A percentile compares a stretch with the other conserved stretches of the same genome.
These are phyloP conservation scores for Xanthorhoe spadicearia DNA, from an alignment of 2,888 invertebrate species.

Conservation along the genomic window DNA sequence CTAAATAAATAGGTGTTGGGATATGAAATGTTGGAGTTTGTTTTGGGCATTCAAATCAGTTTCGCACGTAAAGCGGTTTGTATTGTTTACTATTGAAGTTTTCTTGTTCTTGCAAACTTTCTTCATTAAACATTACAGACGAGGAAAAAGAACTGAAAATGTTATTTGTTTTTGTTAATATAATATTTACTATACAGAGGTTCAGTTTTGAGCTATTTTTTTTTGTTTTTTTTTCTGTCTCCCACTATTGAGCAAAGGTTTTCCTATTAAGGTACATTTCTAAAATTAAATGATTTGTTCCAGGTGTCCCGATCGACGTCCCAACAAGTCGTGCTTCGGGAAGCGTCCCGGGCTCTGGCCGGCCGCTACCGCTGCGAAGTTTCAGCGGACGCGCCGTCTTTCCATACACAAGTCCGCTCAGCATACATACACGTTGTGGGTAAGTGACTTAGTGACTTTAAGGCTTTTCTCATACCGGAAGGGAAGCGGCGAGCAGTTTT, in stretches of 20 bases:
- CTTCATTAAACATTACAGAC: too few species aligned
- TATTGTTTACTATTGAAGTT: background rate
- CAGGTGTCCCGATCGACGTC: constrained; percentile 87
- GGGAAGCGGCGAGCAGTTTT: too few species aligned
- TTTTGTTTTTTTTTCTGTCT: too few species aligned
- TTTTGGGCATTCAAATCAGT: background rate
- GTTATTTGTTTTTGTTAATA: too few species aligned
- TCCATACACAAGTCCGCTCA: constrained; percentile 87
- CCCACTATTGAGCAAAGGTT: too few species aligned
- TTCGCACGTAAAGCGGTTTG: background rate
- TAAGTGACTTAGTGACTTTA: constrained; percentile 76
- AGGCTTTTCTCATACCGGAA: too few species aligned
- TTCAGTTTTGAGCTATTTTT: too few species aligned
- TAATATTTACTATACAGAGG: too few species aligned
- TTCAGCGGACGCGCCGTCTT: constrained; percentile 89
- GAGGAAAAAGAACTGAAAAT: too few species aligned
- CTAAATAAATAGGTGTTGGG: too few species aligned
- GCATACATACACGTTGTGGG: constrained; percentile 90
- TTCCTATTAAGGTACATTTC: too few species aligned
- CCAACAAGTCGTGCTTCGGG: constrained; percentile 87
- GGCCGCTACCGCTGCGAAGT: constrained; percentile 90
- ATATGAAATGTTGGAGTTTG: background rate
- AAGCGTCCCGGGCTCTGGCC: constrained; percentile 87
- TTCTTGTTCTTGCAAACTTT: too few species aligned
- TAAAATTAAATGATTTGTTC: background rate